Base-by-base conservation (phyloP, 2,888 invertebrate genomes). In the Malthinus flaveolus region DNA sequence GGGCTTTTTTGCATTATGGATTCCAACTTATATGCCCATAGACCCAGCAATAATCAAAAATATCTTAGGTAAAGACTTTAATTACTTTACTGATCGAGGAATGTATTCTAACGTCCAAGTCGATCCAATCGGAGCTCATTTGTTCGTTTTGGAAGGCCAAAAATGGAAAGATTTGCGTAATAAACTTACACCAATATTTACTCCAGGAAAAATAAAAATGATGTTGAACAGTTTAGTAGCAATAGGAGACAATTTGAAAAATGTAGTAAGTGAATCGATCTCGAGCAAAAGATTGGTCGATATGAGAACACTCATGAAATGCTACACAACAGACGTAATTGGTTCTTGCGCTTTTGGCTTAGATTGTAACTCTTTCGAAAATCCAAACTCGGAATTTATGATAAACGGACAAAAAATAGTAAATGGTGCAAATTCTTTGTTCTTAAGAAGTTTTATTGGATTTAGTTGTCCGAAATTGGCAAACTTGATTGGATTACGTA, bases 81-180 rank as follows among this genome's bases (percentile, higher is more conserved):
- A 74, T 5, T 75, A 82, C 68, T 87, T 87, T 57, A 82, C 83
- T 69, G 84, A 85, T 51, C 83, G 85, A 39, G 86, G 85, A 0
- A 73, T 83, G 11, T 83, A 82, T 66, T 77, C 73, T 11, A 83
- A 85, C 49, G 84, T 84, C 36, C 73, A 80, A 3, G 78, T 80
- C 2, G 85, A 86, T 70, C 83, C 82, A 0, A 59, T 86, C 23
- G 80, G 84, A 0, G 81, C 78, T 0, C 83, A 83, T 67, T 70
- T 87, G 1, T 84, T 87, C 64, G 77, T 81, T 61, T 67, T 82
- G 37, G 77, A 77, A 37, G 84, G 82, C 0, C 73, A 79, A 8
- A 75, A 79, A 10, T 89, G 89, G 88, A 85, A 81, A 67, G 79
- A 77, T 13, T 71, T 87, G 23, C 79, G 88, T 6, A 63, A 78